Conservation (phyloP, 1,140 invertebrate genomes). For the Scaptodrosophila lebanonensis region DNA sequence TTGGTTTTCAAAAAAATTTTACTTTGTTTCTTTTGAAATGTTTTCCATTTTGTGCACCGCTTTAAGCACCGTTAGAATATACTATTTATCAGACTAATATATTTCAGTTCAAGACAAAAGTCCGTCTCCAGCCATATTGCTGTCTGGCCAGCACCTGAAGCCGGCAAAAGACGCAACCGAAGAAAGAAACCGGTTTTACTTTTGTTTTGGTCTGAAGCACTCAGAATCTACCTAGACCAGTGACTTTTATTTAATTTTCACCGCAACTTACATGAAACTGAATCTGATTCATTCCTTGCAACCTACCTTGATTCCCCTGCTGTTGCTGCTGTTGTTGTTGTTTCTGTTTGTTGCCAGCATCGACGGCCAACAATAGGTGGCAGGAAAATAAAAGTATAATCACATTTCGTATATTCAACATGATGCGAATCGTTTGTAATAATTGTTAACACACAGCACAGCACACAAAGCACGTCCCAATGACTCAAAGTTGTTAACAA, state of each 20-base stretch:
- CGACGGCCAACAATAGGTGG: slow-evolving; percentile 32
- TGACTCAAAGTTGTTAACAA: slow-evolving; percentile 42
- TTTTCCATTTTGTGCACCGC: too few relatives aligned
- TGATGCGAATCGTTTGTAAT: slow-evolving; percentile 33
- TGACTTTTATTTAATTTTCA: slow-evolving; percentile 51
- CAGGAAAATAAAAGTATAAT: slow-evolving; percentile 44
- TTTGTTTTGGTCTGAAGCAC: slow-evolving; percentile 47
- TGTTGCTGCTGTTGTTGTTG: slow-evolving; percentile 49
- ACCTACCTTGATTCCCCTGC: slow-evolving; percentile 54
- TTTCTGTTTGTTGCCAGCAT: slow-evolving; percentile 39
- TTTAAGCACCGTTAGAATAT: too few relatives aligned
- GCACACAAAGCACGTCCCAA: slow-evolving; percentile 31
- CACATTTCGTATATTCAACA: slow-evolving; percentile 37
- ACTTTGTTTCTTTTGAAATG: too few relatives aligned
- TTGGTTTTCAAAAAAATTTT: too few relatives aligned
- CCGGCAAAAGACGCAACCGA: too few relatives aligned
- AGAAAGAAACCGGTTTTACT: slow-evolving; percentile 60
- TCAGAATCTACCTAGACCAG: too few relatives aligned
- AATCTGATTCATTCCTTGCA: neutral
- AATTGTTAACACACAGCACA: slow-evolving; percentile 24
- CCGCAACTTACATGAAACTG: slow-evolving; percentile 23
- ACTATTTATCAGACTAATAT: too few relatives aligned
- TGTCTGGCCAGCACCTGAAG: too few relatives aligned
- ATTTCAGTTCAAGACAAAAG: too few relatives aligned
- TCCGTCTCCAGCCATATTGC: too few relatives aligned